A percentile compares a stretch with the other conserved stretches of the same genome.
Evolutionary conservation across 2,797 vertebrate species (phyloP).

Genomic region (Schizothorax lantsangensis): DNA sequence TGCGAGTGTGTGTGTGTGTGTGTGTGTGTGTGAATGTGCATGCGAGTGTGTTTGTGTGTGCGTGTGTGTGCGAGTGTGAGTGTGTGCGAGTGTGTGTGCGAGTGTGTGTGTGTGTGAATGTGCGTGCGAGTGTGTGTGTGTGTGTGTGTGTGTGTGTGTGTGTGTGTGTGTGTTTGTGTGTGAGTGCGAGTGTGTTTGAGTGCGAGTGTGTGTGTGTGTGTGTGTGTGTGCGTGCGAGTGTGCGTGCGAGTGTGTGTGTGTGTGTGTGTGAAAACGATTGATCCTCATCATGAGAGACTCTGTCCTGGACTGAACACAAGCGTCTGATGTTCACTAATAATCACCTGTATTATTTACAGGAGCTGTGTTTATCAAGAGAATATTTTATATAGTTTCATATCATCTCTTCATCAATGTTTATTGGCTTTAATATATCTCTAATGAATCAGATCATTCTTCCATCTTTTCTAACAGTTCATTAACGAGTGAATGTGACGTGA

Average conservation of each 20-base stretch:
- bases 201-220: background rate
- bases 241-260: background rate
- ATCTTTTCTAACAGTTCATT: background rate
- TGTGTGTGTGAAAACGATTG: background rate
- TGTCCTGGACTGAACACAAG: background rate
- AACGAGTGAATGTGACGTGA: background rate
- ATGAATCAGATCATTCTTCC: background rate
- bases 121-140: no score
- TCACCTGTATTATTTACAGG: background rate
- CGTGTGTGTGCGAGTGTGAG: background rate
- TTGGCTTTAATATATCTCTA: background rate
- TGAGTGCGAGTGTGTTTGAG: rapidly evolving
- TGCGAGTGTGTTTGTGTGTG: background rate
- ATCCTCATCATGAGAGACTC: background rate
- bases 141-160: no score
- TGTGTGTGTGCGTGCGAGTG: background rate
- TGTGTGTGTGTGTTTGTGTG: no score
- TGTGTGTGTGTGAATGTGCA: background rate
- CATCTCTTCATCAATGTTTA: background rate
- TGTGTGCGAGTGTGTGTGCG: background rate
- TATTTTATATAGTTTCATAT: background rate
- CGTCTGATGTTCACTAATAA: background rate
- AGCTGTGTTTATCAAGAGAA: slow-evolving; percentile 2
- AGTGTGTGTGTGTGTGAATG: background rate
- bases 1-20: background rate